Evolutionary conservation across 2,113 vertebrate genomes (phyloP).

Genomic region (Candoia aspera): DNA sequence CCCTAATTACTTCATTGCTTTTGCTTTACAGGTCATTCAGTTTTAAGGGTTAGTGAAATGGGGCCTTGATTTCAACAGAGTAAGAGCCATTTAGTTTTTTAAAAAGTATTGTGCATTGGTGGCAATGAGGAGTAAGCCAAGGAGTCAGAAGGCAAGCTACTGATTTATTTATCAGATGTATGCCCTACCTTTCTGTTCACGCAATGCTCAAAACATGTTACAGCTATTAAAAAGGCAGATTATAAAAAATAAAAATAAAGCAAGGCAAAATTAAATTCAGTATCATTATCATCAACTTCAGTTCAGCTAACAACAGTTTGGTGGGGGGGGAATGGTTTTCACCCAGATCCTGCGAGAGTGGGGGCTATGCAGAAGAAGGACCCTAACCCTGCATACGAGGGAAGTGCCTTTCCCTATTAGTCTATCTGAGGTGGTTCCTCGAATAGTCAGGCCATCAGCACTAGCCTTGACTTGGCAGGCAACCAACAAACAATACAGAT

Average conservation of each 20-base stretch:
- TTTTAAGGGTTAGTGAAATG: neutral
- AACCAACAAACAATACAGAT: neutral
- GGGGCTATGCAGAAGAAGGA: neutral
- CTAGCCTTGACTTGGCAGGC: neutral
- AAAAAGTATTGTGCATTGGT: neutral
- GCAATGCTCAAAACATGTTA: neutral
- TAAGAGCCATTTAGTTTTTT: neutral
- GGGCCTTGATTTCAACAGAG: neutral
- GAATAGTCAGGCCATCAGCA: neutral
- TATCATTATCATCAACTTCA: neutral
- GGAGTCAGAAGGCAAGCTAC: neutral
- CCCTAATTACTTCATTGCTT: neutral
- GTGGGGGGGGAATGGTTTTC: neutral
- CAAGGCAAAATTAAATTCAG: neutral
- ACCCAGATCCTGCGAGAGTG: neutral
- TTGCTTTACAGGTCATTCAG: neutral
- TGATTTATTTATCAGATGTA: neutral
- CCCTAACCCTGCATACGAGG: neutral
- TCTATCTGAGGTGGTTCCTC: neutral
- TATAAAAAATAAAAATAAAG: neutral
- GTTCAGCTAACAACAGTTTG: neutral
- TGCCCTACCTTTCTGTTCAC: neutral
- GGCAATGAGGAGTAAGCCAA: neutral
- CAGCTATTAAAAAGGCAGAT: neutral
- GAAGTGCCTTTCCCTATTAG: neutral